phyloP scores from a whole-genome alignment of 2,888 invertebrate genomes.

The Lithophane semibrunnea region DNA sequence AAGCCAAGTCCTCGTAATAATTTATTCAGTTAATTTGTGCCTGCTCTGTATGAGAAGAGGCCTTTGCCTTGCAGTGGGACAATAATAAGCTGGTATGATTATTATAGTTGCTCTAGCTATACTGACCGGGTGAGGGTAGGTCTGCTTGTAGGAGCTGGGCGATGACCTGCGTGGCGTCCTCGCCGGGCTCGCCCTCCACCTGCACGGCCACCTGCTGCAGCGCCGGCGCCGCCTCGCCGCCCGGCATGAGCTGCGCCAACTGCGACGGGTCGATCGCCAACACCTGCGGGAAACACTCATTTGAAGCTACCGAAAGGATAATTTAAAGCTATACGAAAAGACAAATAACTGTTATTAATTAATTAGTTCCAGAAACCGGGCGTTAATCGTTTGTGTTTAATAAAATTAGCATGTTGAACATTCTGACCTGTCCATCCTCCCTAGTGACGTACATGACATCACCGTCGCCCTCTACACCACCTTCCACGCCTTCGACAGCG shows the following conservation, averaged over 20 bases:
- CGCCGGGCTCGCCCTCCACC: constrained; percentile 89
- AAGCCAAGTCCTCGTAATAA: background rate
- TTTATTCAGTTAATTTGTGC: background rate
- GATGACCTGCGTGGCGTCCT: constrained; percentile 94
- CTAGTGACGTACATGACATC: constrained; percentile 90
- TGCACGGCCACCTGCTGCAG: constrained; percentile 90
- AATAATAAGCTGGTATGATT: no score
- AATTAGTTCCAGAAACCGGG: background rate
- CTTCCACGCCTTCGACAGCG: constrained; percentile 92
- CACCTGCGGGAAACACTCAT: constrained; percentile 80
- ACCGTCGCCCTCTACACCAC: constrained; percentile 93
- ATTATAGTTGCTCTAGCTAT: background rate
- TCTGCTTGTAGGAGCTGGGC: constrained; percentile 96
- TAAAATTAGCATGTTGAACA: background rate
- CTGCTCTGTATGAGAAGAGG: background rate
- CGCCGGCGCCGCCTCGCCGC: constrained; percentile 86
- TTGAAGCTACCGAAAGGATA: background rate
- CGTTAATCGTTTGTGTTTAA: background rate
- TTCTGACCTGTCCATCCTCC: constrained; percentile 86
- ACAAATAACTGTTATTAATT: background rate
- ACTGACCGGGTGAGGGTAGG: constrained; percentile 94
- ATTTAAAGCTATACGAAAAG: background rate
- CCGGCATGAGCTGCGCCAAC: constrained; percentile 91
- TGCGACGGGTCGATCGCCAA: constrained; percentile 89
- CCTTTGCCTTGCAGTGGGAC: no score